Evolutionary conservation across 2,797 vertebrate genomes (phyloP).

Genomic region (Champsocephalus esox): DNA sequence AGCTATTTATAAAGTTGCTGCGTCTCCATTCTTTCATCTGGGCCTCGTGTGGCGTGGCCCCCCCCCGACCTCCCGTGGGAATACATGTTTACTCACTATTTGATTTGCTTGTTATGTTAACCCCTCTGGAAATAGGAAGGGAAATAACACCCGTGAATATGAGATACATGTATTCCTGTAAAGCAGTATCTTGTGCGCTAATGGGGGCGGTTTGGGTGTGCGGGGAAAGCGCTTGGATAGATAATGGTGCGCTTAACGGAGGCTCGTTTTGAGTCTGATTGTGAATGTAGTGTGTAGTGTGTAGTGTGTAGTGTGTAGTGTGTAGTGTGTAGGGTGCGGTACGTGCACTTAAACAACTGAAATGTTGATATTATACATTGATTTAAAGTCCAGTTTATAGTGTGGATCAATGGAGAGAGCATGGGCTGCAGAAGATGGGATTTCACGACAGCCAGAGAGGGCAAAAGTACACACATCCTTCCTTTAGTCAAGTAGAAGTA

Average conservation of each 20-base stretch:
- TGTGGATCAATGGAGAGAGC: constrained; percentile 29
- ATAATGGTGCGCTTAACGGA: not conserved
- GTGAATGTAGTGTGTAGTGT: not conserved
- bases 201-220: constrained; percentile 7
- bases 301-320: too few relatives aligned
- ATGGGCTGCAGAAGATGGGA: too few relatives aligned
- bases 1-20: constrained; percentile 68
- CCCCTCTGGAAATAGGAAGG: constrained; percentile 41
- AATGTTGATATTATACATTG: too few relatives aligned
- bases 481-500: too few relatives aligned
- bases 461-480: too few relatives aligned
- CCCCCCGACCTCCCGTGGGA: constrained; percentile 30
- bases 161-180: constrained; percentile 46
- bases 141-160: constrained; percentile 32
- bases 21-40: constrained; percentile 61
- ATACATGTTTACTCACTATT: constrained; percentile 62
- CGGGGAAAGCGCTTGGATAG: constrained; percentile 1
- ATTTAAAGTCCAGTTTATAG: not conserved
- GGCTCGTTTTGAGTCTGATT: not conserved
- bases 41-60: constrained; percentile 42
- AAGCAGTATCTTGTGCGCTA: constrained; percentile 8
- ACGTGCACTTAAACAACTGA: too few relatives aligned
- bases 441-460: too few relatives aligned
- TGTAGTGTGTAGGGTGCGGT: not conserved
- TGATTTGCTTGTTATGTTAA: constrained; percentile 62